A percentile compares a stretch with the other conserved stretches of the same genome.
phyloP scores from a whole-genome alignment of 2,113 vertebrate genomes.

The Coptodon rendalli region DNA sequence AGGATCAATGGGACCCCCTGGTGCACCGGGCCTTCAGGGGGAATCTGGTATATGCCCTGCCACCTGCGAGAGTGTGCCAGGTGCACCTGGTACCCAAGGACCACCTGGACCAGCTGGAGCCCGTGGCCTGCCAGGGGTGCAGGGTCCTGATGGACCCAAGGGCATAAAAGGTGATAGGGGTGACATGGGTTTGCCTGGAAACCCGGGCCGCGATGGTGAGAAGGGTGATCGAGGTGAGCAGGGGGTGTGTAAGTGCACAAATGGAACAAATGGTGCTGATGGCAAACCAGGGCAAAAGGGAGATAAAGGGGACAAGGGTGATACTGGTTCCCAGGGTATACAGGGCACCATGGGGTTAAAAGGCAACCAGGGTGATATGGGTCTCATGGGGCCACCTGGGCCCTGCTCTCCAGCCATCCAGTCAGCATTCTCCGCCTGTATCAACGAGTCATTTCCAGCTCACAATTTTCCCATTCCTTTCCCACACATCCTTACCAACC shows the following conservation, averaged over 20 bases:
- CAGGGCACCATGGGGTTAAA: conserved; percentile 40
- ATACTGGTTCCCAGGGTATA: conserved; percentile 24
- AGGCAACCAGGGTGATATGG: conserved; percentile 49
- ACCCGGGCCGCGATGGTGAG: conserved; percentile 33
- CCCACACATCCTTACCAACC: conserved; percentile 26
- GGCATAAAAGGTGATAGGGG: conserved; percentile 58
- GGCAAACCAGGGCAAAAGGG: conserved; percentile 46
- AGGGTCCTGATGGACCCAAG: conserved; percentile 29
- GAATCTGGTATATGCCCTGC: conserved; percentile 56
- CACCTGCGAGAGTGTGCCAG: conserved; percentile 34
- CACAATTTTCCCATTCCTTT: conserved; percentile 55
- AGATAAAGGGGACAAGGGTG: conserved; percentile 45
- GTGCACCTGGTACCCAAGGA: conserved; percentile 53
- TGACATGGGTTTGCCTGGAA: conserved; percentile 37
- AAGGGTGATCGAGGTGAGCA: conserved; percentile 61
- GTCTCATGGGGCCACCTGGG: conserved; percentile 49
- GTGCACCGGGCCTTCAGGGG: conserved; percentile 55
- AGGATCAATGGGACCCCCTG: conserved; percentile 44
- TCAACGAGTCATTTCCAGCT: not conserved
- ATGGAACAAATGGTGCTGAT: conserved; percentile 45
- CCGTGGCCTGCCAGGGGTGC: conserved; percentile 55
- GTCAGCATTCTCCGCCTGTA: conserved; percentile 59
- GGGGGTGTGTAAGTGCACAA: conserved; percentile 58
- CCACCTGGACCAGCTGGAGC: conserved; percentile 44
- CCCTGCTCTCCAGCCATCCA: conserved; percentile 61